Conservation (phyloP, 2,113 vertebrate species). For the Gopherus evgoodei region DNA sequence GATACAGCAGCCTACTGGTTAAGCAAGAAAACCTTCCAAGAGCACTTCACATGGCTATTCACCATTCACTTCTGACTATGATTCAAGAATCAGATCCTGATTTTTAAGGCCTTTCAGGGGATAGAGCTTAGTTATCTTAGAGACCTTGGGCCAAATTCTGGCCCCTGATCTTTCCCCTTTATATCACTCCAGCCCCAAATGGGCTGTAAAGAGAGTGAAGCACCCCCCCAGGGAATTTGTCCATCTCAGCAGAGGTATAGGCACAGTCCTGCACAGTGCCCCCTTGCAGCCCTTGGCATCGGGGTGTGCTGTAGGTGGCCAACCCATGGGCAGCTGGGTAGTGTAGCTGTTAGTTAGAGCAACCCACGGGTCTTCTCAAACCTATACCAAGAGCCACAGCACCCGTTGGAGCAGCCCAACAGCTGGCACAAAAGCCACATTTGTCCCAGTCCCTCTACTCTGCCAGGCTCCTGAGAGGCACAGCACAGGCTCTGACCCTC, state of each 20-base stretch:
- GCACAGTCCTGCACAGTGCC: not conserved
- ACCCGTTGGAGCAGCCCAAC: not conserved
- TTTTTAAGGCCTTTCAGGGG: rapidly evolving
- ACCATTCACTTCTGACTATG: not conserved
- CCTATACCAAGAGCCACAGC: not conserved
- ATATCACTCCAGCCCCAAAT: not conserved
- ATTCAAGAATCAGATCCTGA: too few species aligned
- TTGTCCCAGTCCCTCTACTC: not conserved
- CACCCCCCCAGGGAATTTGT: not conserved
- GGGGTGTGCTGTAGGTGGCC: not conserved
- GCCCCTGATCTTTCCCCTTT: too few species aligned
- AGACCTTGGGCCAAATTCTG: too few species aligned
- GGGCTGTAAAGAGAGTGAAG: not conserved
- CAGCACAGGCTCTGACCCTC: not conserved
- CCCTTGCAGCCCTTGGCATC: not conserved
- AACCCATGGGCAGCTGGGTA: not conserved
- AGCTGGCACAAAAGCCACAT: not conserved
- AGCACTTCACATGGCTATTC: not conserved
- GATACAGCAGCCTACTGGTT: not conserved
- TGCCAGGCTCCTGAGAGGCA: not conserved
- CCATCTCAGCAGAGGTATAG: rapidly evolving
- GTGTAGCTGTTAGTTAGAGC: not conserved
- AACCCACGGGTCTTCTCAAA: not conserved
- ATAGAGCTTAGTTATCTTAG: not conserved
- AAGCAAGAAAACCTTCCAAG: not conserved